Percentiles rank a stretch among this genome's conserved stretches.
Evolutionary conservation across 2,797 vertebrate species (phyloP).

Genomic region (Hipposideros larvatus): DNA sequence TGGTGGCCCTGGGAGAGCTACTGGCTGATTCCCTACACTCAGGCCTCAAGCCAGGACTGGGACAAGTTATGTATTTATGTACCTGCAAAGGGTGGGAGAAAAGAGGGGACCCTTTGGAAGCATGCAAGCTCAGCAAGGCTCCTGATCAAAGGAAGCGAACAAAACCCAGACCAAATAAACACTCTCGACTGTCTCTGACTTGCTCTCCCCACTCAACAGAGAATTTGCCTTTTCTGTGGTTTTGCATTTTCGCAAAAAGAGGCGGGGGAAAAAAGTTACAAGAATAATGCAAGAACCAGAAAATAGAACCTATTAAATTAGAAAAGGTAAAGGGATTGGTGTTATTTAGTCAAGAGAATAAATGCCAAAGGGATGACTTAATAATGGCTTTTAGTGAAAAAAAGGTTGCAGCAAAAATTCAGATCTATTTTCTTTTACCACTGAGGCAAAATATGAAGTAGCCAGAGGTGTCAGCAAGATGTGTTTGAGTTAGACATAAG

Average conservation of each 20-base stretch:
- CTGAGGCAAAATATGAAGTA: conserved; percentile 65
- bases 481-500: conserved; percentile 58
- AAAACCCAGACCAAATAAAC: neutral
- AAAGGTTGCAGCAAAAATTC: conserved; percentile 15
- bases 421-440: conserved; percentile 2
- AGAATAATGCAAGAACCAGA: conserved; percentile 28
- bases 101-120: neutral
- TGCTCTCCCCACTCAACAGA: neutral
- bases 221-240: neutral
- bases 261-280: neutral
- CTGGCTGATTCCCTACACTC: neutral
- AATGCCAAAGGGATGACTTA: conserved; percentile 51
- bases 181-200: neutral
- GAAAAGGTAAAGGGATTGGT: conserved; percentile 30
- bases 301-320: conserved; percentile 66
- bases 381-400: conserved; percentile 56
- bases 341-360: conserved; percentile 40
- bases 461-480: conserved; percentile 32
- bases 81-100: neutral
- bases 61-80: neutral
- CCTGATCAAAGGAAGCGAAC: neutral
- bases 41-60: neutral
- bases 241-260: conserved; percentile 34
- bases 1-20: neutral
- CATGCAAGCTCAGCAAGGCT: neutral